phyloP scores from a whole-genome alignment of 2,888 invertebrate genomes.

The Stratiomys singularior region DNA sequence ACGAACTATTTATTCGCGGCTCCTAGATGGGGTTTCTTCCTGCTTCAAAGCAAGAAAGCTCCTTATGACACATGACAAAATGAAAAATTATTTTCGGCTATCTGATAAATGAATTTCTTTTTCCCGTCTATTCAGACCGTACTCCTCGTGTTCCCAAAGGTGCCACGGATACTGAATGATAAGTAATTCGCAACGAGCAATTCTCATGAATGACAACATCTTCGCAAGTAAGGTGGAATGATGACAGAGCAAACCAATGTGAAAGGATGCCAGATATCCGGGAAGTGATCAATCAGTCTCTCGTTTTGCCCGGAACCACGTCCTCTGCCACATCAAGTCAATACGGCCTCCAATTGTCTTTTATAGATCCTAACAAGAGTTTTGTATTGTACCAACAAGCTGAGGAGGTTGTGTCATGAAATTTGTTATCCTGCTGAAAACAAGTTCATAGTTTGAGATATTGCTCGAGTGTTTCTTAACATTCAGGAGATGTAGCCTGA shows the following conservation, averaged over 20 bases:
- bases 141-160: neutral
- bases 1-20: too few relatives aligned
- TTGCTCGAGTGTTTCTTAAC: neutral
- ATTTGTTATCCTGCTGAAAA: constrained; percentile 18
- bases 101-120: constrained; percentile 52
- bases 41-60: constrained; percentile 16
- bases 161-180: constrained; percentile 48
- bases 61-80: constrained; percentile 51
- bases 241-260: constrained; percentile 9
- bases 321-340: constrained; percentile 1
- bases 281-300: constrained; percentile 41
- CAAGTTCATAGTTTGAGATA: neutral
- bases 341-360: constrained; percentile 26
- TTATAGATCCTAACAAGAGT: neutral
- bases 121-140: neutral
- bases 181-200: constrained; percentile 46
- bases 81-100: constrained; percentile 50
- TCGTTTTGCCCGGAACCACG: constrained; percentile 1
- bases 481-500: constrained; percentile 16
- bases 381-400: constrained; percentile 3
- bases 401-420: neutral
- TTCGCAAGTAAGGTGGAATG: neutral
- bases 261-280: constrained; percentile 15
- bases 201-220: constrained; percentile 15
- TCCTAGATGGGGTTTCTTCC: too few relatives aligned